phyloP scores from a whole-genome alignment of 2,113 vertebrate species.

The Pangasianodon gigas region DNA sequence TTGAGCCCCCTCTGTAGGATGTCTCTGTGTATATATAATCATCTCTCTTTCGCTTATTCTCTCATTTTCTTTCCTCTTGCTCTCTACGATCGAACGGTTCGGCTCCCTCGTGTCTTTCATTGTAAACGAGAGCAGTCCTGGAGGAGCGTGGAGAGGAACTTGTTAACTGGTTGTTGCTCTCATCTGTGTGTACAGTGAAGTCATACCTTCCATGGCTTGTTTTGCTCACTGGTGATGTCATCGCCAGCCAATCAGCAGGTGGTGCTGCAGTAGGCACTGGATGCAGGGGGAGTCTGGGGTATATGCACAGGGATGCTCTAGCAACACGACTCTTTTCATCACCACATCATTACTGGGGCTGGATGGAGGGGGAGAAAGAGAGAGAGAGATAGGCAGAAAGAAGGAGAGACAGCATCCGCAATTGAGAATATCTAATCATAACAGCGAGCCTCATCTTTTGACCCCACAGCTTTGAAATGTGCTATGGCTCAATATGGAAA shows the following conservation, averaged over 20 bases:
- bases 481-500: slow-evolving; percentile 25
- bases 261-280: slow-evolving; percentile 60
- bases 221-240: slow-evolving; percentile 77
- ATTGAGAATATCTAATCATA: slow-evolving; percentile 47
- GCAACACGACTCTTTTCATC: slow-evolving; percentile 63
- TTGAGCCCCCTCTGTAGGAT: slow-evolving; percentile 43
- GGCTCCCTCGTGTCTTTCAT: slow-evolving; percentile 70
- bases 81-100: slow-evolving; percentile 50
- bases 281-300: slow-evolving; percentile 50
- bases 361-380: slow-evolving; percentile 13
- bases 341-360: slow-evolving; percentile 52
- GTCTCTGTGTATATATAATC: not conserved
- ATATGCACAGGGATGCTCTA: slow-evolving; percentile 57
- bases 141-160: slow-evolving; percentile 47
- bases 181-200: slow-evolving; percentile 73
- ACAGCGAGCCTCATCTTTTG: slow-evolving; percentile 21
- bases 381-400: not conserved
- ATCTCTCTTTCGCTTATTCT: slow-evolving; percentile 14
- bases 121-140: slow-evolving; percentile 67
- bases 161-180: slow-evolving; percentile 60
- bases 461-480: slow-evolving; percentile 32
- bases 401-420: slow-evolving; percentile 8
- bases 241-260: slow-evolving; percentile 75
- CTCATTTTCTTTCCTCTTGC: not conserved
- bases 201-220: slow-evolving; percentile 76